Evolutionary conservation across 2,888 invertebrate species (phyloP).

Genomic region (Nomada flava): DNA sequence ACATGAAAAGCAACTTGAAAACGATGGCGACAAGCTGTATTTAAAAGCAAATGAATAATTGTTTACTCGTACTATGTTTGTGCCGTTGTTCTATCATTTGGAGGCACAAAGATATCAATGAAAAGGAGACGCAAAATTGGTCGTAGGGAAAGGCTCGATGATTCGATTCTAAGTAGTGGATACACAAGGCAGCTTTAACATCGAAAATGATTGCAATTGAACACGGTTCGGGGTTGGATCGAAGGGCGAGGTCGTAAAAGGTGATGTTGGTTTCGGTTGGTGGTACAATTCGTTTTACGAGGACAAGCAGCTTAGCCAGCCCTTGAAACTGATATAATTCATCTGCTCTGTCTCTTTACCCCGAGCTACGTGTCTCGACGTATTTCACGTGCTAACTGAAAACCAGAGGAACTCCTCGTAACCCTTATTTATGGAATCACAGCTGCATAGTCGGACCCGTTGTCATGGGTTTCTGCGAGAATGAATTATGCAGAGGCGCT

Average conservation of each 20-base stretch:
- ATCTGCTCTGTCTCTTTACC: slow-evolving; percentile 58
- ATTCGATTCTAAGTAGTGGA: slow-evolving; percentile 25
- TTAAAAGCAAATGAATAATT: too few species aligned
- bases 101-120: too few species aligned
- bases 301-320: slow-evolving; percentile 75
- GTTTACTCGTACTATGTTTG: too few species aligned
- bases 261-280: slow-evolving; percentile 59
- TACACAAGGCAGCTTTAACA: slow-evolving; percentile 33
- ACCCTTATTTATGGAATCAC: slow-evolving; percentile 80
- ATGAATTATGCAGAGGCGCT: slow-evolving; percentile 2
- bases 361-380: slow-evolving; percentile 47
- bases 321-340: slow-evolving; percentile 72
- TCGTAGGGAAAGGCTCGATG: not conserved
- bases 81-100: too few species aligned
- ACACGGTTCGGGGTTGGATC: slow-evolving; percentile 33
- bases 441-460: slow-evolving; percentile 62
- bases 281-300: slow-evolving; percentile 64
- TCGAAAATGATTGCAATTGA: slow-evolving; percentile 68
- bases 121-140: not conserved
- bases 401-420: slow-evolving; percentile 61
- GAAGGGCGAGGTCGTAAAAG: slow-evolving; percentile 47
- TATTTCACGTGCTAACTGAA: slow-evolving; percentile 52
- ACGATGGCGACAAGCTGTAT: too few species aligned
- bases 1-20: too few species aligned
- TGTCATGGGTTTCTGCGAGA: slow-evolving; percentile 8